Evolutionary conservation across 2,888 invertebrate species (phyloP), one percentile per base, ranked within the genome.

Genomic region (Alloplasta piceator): DNA sequence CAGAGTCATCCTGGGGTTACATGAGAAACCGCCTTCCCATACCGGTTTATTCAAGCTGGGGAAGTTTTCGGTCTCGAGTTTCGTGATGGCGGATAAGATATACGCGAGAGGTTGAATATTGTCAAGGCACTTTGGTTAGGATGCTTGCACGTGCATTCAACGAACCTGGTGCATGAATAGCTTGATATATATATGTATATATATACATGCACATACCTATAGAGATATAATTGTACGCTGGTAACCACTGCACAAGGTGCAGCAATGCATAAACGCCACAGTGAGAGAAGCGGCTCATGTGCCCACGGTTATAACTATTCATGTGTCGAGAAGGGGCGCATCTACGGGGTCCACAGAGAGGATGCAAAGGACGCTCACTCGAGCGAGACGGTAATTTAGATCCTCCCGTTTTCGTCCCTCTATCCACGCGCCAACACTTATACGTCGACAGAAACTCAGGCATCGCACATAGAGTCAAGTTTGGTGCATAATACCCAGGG

Each of bases 281-380:
- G 66, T n/a, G 39, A 48, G 36, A 26, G 52, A n/a, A 5, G 46
- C 6, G 10, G 16, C 50, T 52, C 52, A 14, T 26, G 26, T 3
- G 3, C 1, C 26, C 26, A 68, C 46, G 71, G 55, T 77, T 78
- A 74, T 81, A 78, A 81, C 81, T 75, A 81, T 81, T 78, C 78
- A 75, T 74, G 81, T 70, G 74, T 74, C 74, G 81, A 70, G 73
- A 74, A 71, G 60, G 61, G 66, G 46, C 41, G 38, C 46, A 46
- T 64, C 55, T 61, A 7, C 66, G 58, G 46, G 50, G 70, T 58
- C 61, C 70, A 60, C 41, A 61, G 63, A 52, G 78, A 48, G 78
- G 74, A 78, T 75, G 66, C 73, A 68, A 73, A 74, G 73, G 80
- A 67, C 78, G 78, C 72, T 14, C 58, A 66, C 43, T 36, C 60